These are phyloP conservation scores for Asteroscopus sphinx DNA, from an alignment of 2,888 invertebrate genomes.

Conservation along the genomic window DNA sequence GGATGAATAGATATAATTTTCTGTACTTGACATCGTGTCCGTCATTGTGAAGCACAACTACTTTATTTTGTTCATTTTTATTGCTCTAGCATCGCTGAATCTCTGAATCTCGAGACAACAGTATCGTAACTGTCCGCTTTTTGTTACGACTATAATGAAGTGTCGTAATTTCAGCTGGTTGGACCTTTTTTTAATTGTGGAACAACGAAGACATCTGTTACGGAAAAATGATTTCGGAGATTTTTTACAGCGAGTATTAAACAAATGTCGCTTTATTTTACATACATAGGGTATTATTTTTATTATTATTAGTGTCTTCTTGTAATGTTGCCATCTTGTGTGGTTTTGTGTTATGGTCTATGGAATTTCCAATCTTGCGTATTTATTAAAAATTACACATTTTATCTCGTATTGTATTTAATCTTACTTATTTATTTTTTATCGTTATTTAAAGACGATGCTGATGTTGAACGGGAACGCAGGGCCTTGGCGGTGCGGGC, in stretches of 20 bases:
- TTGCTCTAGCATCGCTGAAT: constrained; percentile 68
- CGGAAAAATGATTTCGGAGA: constrained; percentile 17
- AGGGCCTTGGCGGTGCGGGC: no score
- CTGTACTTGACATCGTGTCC: constrained; percentile 86
- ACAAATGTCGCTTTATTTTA: neutral
- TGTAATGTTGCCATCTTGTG: no score
- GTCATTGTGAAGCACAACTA: constrained; percentile 80
- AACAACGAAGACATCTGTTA: constrained; percentile 34
- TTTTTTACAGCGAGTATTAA: constrained; percentile 20
- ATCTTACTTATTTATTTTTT: no score
- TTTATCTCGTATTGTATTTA: no score
- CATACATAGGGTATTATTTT: no score
- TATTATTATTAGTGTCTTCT: no score
- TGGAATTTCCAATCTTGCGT: no score
- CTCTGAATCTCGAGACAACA: constrained; percentile 63
- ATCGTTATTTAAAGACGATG: no score
- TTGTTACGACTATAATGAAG: constrained; percentile 56
- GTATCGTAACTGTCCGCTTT: constrained; percentile 44
- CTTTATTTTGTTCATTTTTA: constrained; percentile 81
- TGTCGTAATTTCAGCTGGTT: constrained; percentile 45
- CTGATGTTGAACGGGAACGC: no score
- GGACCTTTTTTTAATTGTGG: constrained; percentile 44
- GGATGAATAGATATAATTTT: constrained; percentile 89
- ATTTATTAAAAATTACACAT: no score
- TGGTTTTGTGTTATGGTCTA: no score